Evolutionary conservation across 1,140 invertebrate species (phyloP).

Genomic region (Zaprionus nigranus): DNA sequence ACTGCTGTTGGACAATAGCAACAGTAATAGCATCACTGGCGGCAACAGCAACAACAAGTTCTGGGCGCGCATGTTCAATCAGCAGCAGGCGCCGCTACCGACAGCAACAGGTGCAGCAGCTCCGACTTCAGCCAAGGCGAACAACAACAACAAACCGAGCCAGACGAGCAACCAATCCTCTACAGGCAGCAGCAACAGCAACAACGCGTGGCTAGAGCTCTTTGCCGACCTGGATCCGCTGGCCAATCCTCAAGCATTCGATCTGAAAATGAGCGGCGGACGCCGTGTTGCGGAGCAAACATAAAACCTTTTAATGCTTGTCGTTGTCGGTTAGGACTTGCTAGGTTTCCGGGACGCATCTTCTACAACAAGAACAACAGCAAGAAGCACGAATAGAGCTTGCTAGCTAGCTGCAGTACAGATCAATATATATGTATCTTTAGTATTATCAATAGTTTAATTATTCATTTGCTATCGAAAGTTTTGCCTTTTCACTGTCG

Average conservation of each 20-base stretch:
- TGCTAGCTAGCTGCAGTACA: not conserved
- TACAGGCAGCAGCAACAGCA: constrained; percentile 13
- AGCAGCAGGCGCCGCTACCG: constrained; percentile 29
- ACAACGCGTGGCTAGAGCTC: constrained; percentile 92
- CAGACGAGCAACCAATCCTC: not conserved
- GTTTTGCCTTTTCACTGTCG: constrained; percentile 27
- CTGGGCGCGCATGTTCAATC: constrained; percentile 76
- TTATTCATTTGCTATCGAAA: constrained; percentile 18
- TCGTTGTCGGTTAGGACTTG: not conserved
- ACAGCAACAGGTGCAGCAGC: constrained; percentile 28
- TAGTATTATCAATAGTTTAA: constrained; percentile 33
- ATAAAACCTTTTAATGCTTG: constrained; percentile 43
- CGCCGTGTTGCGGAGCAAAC: constrained; percentile 74
- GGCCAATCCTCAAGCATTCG: constrained; percentile 88
- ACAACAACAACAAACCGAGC: constrained; percentile 12
- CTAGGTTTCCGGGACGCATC: constrained; percentile 28
- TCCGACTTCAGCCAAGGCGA: constrained; percentile 37
- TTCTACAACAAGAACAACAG: not conserved
- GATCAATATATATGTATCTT: constrained; percentile 1
- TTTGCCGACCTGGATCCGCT: constrained; percentile 97
- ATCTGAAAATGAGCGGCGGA: constrained; percentile 78
- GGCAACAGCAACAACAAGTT: constrained; percentile 57
- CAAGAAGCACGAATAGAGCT: not conserved
- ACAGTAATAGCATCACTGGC: constrained; percentile 23
- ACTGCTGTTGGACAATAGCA: constrained; percentile 76